Conservation (phyloP, 2,888 invertebrate species). For the Ptychoptera contaminata region DNA sequence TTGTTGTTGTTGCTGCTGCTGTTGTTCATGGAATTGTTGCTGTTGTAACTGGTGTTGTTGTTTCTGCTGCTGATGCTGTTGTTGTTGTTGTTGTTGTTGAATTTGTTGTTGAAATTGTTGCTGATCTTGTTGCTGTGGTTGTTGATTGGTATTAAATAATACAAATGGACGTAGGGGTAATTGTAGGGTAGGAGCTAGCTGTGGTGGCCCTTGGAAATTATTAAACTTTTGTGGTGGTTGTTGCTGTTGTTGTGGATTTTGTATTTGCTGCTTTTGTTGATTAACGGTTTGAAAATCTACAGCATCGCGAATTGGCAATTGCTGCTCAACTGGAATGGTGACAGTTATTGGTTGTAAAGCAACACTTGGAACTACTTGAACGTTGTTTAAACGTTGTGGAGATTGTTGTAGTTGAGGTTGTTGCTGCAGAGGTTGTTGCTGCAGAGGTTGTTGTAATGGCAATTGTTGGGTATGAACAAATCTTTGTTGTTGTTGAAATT, state of each 20-base stretch:
- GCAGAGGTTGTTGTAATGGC: slow-evolving; percentile 22
- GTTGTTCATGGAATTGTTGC: slow-evolving; percentile 16
- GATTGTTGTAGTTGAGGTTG: slow-evolving; percentile 12
- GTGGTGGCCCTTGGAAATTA: slow-evolving; percentile 13
- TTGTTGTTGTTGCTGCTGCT: slow-evolving; percentile 18
- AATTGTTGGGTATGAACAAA: slow-evolving; percentile 15
- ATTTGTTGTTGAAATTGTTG: no score
- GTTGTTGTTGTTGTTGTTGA: slow-evolving; percentile 17
- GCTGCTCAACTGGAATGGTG: slow-evolving; percentile 32
- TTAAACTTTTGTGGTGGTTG: slow-evolving; percentile 9
- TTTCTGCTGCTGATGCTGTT: slow-evolving; percentile 16
- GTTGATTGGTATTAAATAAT: slow-evolving; percentile 15
- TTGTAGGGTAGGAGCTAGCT: slow-evolving; percentile 19
- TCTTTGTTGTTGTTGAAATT: slow-evolving; percentile 18
- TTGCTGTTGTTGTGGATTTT: slow-evolving; percentile 15
- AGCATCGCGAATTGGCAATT: slow-evolving; percentile 40
- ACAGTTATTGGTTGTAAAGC: slow-evolving; percentile 18
- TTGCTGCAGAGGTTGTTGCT: slow-evolving; percentile 12
- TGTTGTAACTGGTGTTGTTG: slow-evolving; percentile 19
- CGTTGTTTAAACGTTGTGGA: slow-evolving; percentile 9
- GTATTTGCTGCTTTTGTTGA: slow-evolving; percentile 14
- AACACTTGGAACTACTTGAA: slow-evolving; percentile 28
- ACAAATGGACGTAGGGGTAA: slow-evolving; percentile 20
- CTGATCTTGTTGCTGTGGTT: not conserved
- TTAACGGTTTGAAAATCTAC: slow-evolving; percentile 24